These are phyloP conservation scores for Pogoniulus pusillus DNA, from an alignment of 2,797 vertebrate genomes.

Conservation along the genomic window DNA sequence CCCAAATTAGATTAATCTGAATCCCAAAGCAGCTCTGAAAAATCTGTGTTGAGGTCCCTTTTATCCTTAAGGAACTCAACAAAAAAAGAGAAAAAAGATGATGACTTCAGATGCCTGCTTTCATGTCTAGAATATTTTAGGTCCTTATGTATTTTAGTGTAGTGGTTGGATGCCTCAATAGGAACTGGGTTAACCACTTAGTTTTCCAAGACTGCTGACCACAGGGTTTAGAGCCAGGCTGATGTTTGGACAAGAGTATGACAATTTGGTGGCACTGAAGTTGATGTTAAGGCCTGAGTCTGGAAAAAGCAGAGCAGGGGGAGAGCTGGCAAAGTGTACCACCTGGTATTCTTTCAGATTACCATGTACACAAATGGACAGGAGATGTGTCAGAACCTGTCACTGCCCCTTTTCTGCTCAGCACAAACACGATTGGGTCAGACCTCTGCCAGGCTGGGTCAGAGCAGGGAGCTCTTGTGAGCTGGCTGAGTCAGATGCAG, in stretches of 20 bases:
- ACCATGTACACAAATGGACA: not conserved
- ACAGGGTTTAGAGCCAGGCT: not conserved
- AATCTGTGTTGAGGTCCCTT: not conserved
- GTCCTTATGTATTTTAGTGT: not conserved
- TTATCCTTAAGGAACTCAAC: not conserved
- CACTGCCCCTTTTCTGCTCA: not conserved
- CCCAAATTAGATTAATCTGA: constrained; percentile 21
- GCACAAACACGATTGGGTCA: not conserved
- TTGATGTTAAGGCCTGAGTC: not conserved
- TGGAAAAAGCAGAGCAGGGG: not conserved
- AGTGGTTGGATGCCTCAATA: not conserved
- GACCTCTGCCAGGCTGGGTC: not conserved
- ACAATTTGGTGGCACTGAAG: not conserved
- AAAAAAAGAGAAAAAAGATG: not conserved
- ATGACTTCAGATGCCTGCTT: not conserved
- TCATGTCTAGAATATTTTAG: not conserved
- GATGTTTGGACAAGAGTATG: not conserved
- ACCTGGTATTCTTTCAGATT: not conserved
- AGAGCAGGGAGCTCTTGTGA: not conserved
- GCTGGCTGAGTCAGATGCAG: accelerated
- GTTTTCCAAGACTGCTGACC: not conserved
- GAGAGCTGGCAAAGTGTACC: not conserved
- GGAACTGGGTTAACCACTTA: not conserved
- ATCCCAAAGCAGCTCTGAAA: constrained; percentile 26
- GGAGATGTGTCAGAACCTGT: not conserved